phyloP scores from a whole-genome alignment of 2,113 vertebrate species.

The Elaphurus davidianus region DNA sequence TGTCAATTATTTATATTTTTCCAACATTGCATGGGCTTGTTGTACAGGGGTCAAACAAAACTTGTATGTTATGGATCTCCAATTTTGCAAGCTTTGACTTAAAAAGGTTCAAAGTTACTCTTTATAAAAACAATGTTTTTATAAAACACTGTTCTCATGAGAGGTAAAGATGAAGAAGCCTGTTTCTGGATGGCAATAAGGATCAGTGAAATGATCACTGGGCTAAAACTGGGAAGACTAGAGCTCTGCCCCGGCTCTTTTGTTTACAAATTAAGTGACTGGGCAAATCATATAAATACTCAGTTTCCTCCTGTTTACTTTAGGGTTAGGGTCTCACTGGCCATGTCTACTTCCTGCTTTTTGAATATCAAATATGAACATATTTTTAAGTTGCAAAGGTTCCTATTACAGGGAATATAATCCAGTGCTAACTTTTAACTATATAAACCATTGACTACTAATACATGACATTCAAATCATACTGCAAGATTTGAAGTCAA shows the following conservation, averaged over 20 bases:
- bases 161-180: background rate
- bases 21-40: background rate
- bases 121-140: background rate
- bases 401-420: background rate
- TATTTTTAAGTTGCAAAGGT: background rate
- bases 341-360: background rate
- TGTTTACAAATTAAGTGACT: background rate
- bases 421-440: background rate
- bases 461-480: background rate
- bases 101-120: background rate
- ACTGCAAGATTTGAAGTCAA: background rate
- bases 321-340: background rate
- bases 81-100: background rate
- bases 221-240: rapidly evolving
- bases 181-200: background rate
- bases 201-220: background rate
- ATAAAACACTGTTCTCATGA: background rate
- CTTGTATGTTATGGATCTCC: background rate
- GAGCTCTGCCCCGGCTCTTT: background rate
- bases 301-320: background rate
- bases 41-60: background rate
- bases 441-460: background rate
- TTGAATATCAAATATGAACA: background rate
- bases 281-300: background rate
- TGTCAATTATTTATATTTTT: background rate